Evolutionary conservation across 23 tunicate species (phyloP).

Genomic region (Ascidia mentula): DNA sequence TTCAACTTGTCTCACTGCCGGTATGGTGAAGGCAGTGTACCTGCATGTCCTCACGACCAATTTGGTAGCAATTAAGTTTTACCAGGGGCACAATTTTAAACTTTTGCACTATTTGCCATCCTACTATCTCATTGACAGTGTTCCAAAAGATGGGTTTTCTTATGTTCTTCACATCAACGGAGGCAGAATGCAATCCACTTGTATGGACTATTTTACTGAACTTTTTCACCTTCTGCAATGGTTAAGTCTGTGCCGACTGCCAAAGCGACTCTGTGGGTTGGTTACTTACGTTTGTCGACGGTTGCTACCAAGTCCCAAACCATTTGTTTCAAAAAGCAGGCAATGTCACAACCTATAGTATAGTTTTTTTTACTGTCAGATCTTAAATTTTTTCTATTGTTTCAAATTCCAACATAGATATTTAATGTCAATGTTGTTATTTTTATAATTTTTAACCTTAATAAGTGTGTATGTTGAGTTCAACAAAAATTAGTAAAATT

Average conservation of each 20-base stretch:
- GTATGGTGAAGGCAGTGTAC: constrained; percentile 69
- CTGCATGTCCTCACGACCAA: constrained; percentile 76
- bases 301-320: constrained; percentile 10
- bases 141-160: constrained; percentile 69
- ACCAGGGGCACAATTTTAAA: constrained; percentile 62
- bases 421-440: too few species aligned
- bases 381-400: too few species aligned
- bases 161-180: constrained; percentile 84
- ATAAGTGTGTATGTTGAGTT: too few species aligned
- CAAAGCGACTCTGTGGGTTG: neutral
- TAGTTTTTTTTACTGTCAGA: neutral
- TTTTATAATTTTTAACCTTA: too few species aligned
- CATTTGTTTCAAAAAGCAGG: constrained; percentile 21
- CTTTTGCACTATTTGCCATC: constrained; percentile 61
- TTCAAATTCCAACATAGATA: too few species aligned
- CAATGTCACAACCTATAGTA: constrained; percentile 41
- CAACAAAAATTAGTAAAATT: too few species aligned
- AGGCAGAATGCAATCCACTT: constrained; percentile 60
- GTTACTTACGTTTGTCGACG: constrained; percentile 4
- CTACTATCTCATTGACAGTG: constrained; percentile 70
- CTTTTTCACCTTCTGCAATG: constrained; percentile 15
- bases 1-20: neutral
- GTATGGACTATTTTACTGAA: constrained; percentile 33
- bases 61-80: constrained; percentile 68
- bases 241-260: constrained; percentile 33